Conservation (phyloP, 2,888 invertebrate species). For the Poecilus cupreus region DNA sequence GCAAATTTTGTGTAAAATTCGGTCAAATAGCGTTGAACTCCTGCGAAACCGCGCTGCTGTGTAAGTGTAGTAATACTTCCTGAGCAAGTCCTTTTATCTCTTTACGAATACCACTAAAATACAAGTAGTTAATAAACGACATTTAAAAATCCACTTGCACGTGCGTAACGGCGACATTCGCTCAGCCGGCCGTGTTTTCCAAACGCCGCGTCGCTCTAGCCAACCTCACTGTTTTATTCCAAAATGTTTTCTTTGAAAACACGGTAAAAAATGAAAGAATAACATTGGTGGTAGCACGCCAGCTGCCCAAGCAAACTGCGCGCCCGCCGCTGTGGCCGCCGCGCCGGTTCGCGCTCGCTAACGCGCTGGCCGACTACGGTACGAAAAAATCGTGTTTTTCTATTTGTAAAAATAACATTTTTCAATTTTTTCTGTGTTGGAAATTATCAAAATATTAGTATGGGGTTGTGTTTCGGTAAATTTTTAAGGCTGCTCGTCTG, state of each 20-base stretch:
- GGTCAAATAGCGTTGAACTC: no score
- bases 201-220: neutral
- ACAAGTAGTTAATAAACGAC: slow-evolving; percentile 56
- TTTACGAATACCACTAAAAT: slow-evolving; percentile 54
- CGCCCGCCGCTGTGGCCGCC: neutral
- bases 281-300: slow-evolving; percentile 65
- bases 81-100: slow-evolving; percentile 42
- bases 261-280: slow-evolving; percentile 71
- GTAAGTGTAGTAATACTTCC: slow-evolving; percentile 29
- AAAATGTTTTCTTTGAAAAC: slow-evolving; percentile 70
- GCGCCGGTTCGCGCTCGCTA: neutral
- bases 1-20: no score
- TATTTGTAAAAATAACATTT: slow-evolving; percentile 66
- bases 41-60: neutral
- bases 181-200: slow-evolving; percentile 13
- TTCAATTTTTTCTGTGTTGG: slow-evolving; percentile 58
- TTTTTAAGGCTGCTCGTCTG: slow-evolving; percentile 25
- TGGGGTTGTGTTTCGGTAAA: slow-evolving; percentile 53
- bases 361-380: slow-evolving; percentile 60
- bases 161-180: slow-evolving; percentile 59
- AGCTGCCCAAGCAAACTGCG: slow-evolving; percentile 37
- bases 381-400: slow-evolving; percentile 65
- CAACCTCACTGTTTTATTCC: slow-evolving; percentile 50
- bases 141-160: slow-evolving; percentile 55
- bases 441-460: slow-evolving; percentile 60